phyloP scores from a whole-genome alignment of 2,113 vertebrate genomes.

The Varanus komodoensis region DNA sequence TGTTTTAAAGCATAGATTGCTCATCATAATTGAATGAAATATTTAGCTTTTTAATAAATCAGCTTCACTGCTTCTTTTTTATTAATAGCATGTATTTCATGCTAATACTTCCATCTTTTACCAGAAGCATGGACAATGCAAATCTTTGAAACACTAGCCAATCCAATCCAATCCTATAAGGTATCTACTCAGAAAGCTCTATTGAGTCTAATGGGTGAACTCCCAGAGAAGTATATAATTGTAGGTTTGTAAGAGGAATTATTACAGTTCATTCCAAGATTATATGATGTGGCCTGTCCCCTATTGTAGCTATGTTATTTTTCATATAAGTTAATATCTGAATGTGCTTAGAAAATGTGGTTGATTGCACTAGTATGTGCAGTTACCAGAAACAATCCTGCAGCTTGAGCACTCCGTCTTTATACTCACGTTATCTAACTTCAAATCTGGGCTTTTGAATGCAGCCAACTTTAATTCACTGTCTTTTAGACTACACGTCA shows the following conservation, averaged over 20 bases:
- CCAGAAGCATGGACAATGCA: neutral
- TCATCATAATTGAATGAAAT: slow-evolving; percentile 36
- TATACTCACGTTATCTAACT: neutral
- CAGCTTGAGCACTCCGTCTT: neutral
- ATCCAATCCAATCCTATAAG: neutral
- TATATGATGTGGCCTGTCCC: neutral
- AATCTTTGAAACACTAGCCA: neutral
- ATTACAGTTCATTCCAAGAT: slow-evolving; percentile 1
- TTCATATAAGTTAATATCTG: neutral
- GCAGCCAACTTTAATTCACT: neutral
- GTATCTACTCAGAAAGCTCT: neutral
- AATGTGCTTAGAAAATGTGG: neutral
- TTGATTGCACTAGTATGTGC: neutral
- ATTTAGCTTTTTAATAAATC: slow-evolving; percentile 36
- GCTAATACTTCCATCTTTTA: slow-evolving; percentile 6
- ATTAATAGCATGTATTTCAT: slow-evolving; percentile 23
- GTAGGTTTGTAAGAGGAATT: neutral
- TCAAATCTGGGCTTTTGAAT: neutral
- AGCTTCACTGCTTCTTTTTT: neutral
- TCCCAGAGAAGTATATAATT: neutral
- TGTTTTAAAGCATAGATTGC: slow-evolving; percentile 52
- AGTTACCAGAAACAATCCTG: neutral
- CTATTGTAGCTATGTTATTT: neutral
- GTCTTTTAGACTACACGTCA: neutral
- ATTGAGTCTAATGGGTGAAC: neutral